Conservation (phyloP, 2,797 vertebrate species). For the Lates japonicus region DNA sequence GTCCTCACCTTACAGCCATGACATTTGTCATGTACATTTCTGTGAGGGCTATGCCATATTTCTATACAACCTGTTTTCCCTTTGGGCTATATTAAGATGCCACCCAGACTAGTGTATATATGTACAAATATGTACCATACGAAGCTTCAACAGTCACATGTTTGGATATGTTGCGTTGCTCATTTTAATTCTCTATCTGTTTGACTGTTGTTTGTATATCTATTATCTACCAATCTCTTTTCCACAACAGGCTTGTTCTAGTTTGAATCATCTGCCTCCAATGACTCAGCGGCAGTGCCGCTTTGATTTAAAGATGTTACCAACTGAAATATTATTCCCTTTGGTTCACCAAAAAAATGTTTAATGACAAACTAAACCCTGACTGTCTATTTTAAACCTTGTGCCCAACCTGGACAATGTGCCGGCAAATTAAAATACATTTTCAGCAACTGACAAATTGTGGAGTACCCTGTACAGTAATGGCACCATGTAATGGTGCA, state of each 20-base stretch:
- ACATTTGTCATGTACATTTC: background rate
- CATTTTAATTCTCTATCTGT: background rate
- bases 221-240: no score
- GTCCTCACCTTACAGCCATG: background rate
- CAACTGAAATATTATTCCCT: no score
- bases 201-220: no score
- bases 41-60: background rate
- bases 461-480: conserved; percentile 9
- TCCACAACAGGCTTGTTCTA: no score
- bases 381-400: background rate
- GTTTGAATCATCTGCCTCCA: no score
- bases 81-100: background rate
- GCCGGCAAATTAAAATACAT: conserved; percentile 4
- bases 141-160: background rate
- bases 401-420: background rate
- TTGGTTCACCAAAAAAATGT: background rate
- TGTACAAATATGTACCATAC: background rate
- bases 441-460: conserved; percentile 28
- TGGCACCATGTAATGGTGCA: conserved; percentile 9
- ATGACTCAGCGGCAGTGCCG: no score
- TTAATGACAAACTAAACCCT: conserved; percentile 11
- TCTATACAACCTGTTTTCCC: background rate
- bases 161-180: background rate
- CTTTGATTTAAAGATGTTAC: no score
- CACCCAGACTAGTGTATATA: background rate